A percentile compares a stretch with the other conserved stretches of the same genome.
phyloP scores from a whole-genome alignment of 2,888 invertebrate genomes.

The Theodoxus fluviatilis region DNA sequence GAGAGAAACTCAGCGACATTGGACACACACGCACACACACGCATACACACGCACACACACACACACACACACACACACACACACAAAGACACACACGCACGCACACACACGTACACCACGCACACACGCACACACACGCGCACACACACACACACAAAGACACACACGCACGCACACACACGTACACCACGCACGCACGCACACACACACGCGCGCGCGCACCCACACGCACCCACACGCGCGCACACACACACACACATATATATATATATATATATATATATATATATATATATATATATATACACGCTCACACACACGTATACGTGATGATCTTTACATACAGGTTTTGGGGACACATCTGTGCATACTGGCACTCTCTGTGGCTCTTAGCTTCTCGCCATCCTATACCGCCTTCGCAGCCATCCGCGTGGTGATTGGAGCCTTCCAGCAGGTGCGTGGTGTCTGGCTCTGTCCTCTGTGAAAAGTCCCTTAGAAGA shows the following conservation, averaged over 20 bases:
- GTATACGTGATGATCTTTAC: not conserved
- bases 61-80: not conserved
- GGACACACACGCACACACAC: not conserved
- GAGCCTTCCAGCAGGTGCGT: too few relatives aligned
- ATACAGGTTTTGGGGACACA: not conserved
- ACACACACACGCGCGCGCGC: not conserved
- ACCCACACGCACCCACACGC: not conserved
- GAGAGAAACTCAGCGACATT: not conserved
- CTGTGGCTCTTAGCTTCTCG: too few relatives aligned
- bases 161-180: conserved; percentile 11
- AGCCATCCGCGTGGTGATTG: too few relatives aligned
- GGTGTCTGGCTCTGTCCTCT: not conserved
- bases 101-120: not conserved
- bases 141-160: not conserved
- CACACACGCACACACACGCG: conserved; percentile 15
- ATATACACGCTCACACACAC: not conserved
- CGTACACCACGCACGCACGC: conserved; percentile 1
- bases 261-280: not conserved
- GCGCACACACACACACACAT: conserved; percentile 10
- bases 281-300: not conserved
- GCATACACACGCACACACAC: not conserved
- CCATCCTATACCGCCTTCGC: too few relatives aligned
- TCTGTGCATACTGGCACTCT: too few relatives aligned
- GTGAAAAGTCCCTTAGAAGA: too few relatives aligned
- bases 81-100: not conserved